Percentiles rank a stretch among this genome's conserved stretches.
Evolutionary conservation across 2,113 vertebrate species (phyloP).

Genomic region (Saimiri boliviensis): DNA sequence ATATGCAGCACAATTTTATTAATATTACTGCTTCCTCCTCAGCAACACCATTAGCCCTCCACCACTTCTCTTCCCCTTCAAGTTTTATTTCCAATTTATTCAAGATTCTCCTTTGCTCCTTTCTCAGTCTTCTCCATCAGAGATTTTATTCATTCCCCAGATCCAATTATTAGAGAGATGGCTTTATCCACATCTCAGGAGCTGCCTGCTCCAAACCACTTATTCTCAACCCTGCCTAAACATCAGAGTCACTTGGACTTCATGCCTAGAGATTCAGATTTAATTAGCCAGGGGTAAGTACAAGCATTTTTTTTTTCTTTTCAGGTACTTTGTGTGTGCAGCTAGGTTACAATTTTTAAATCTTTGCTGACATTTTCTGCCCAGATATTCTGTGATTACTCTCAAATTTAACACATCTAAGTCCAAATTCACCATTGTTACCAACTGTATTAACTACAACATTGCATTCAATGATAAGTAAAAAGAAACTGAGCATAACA

Average conservation of each 20-base stretch:
- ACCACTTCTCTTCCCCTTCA: not conserved
- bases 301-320: not conserved
- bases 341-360: not conserved
- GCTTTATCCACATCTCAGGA: not conserved
- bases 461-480: not conserved
- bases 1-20: not conserved
- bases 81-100: not conserved
- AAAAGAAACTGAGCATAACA: not conserved
- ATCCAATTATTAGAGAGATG: not conserved
- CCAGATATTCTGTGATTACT: not conserved
- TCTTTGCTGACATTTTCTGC: not conserved
- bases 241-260: not conserved
- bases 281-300: not conserved
- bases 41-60: not conserved
- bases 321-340: not conserved
- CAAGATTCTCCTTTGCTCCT: not conserved
- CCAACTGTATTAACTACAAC: not conserved
- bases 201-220: not conserved
- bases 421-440: not conserved
- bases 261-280: not conserved
- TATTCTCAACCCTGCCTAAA: not conserved
- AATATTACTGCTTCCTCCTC: not conserved
- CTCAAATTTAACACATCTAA: not conserved
- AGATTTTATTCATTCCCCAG: not conserved
- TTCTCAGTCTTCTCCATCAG: not conserved